Base-by-base conservation (phyloP, 2,797 vertebrate species). In the Anguilla anguilla region DNA sequence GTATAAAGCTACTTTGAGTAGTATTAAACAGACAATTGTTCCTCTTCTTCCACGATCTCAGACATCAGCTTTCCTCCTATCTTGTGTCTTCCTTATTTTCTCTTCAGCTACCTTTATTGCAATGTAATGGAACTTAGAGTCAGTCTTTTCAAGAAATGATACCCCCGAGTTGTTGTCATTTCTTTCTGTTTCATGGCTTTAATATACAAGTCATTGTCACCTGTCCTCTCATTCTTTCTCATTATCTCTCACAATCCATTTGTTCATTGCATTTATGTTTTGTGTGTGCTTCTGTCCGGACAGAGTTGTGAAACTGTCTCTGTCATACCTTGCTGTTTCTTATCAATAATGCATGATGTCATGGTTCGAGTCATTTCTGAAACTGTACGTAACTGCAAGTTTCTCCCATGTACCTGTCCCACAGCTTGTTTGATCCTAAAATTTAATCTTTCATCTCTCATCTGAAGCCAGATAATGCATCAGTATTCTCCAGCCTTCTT, bases 341-440 rank as follows among this genome's bases (percentile, higher is more conserved):
- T 49, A 51, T 82, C 79, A 82, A 51, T 82, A 82, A 82, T 49
- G 79, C 46, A 82, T 25, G 79, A 46, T 51, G 79, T 82, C 43
- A 82, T 25, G 19, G 79, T 82, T 82, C 43, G 10, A 82, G 46
- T n/a, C 46, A 46, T 51, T 82, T 82, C 79, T 82, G 79, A 82
- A 82, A 51, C 79, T 49, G 43, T 25, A 46, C 25, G 79, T 82
- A 82, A 46, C 46, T 82, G 19, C 7, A 51, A 51, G 22, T 51
- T 49, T 22, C 79, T 46, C 46, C 19, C 25, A 15, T 51, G 79
- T 51, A 51, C 22, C 46, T n/a, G 79, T 82, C 79, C 46, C 46
- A 15, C 43, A 82, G 79, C 25, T 82, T 82, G 79, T 82, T 82
- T 82, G 79, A 82, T 82, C 79, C 43, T 82, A 25, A 82, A 51